A percentile compares a stretch with the other conserved stretches of the same genome.
phyloP scores from a whole-genome alignment of 2,797 vertebrate genomes.

The Hippoglossus hippoglossus region DNA sequence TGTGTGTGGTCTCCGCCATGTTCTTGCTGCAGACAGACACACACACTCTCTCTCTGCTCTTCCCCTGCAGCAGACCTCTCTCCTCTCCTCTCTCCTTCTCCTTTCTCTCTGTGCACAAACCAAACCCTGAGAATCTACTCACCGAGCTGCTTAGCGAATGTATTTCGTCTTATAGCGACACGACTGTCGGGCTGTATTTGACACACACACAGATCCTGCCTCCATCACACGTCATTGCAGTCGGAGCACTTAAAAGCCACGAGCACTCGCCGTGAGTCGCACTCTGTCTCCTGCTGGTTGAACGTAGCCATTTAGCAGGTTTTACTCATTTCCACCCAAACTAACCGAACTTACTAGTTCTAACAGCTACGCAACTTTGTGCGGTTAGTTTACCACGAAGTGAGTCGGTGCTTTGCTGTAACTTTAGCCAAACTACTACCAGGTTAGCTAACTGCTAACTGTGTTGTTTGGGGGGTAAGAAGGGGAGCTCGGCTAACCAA shows the following conservation, averaged over 20 bases:
- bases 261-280: no score
- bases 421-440: background rate
- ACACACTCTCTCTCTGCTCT: background rate
- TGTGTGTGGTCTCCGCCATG: background rate
- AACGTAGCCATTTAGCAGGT: no score
- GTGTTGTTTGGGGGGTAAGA: background rate
- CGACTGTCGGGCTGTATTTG: background rate
- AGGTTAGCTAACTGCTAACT: slow-evolving; percentile 8
- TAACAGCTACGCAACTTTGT: slow-evolving; percentile 30
- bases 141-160: slow-evolving; percentile 27
- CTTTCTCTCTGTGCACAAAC: background rate
- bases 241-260: no score
- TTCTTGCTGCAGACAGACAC: no score
- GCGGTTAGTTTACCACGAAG: slow-evolving; percentile 8
- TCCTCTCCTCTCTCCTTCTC: background rate
- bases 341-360: background rate
- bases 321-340: no score
- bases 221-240: background rate
- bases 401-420: background rate
- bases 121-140: slow-evolving; percentile 28
- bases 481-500: slow-evolving; percentile 19
- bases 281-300: no score
- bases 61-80: background rate
- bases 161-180: fast-evolving
- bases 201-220: background rate